A percentile compares a stretch with the other conserved stretches of the same genome.
These are phyloP conservation scores for Drosophila hydei DNA, from an alignment of 1,140 invertebrate species.

Conservation along the genomic window DNA sequence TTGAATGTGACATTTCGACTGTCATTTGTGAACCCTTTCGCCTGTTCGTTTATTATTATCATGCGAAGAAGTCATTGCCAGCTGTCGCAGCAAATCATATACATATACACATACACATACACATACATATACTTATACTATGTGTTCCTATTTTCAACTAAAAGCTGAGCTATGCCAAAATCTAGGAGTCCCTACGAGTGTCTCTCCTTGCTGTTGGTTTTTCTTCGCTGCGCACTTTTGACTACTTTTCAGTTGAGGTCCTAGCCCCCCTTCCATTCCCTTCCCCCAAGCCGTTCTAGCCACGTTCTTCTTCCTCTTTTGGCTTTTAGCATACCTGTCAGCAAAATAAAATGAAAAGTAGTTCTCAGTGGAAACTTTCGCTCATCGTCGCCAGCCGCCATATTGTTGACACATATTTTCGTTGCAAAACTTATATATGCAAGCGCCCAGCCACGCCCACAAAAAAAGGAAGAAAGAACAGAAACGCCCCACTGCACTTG, in stretches of 20 bases:
- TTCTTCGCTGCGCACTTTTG: conserved; percentile 43
- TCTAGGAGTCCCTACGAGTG: conserved; percentile 28
- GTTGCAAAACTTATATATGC: conserved; percentile 52
- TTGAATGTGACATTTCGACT: conserved; percentile 63
- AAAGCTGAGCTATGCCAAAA: conserved; percentile 29
- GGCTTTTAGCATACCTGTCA: conserved; percentile 81
- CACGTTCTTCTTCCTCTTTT: conserved; percentile 54
- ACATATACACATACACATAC: background rate
- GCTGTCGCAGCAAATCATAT: conserved; percentile 67
- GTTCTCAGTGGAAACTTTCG: conserved; percentile 75
- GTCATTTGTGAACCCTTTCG: conserved; percentile 76
- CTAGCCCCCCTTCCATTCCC: background rate
- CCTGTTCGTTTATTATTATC: conserved; percentile 49
- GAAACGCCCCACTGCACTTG: conserved; percentile 56
- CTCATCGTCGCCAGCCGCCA: conserved; percentile 59
- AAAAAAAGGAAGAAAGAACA: conserved; percentile 28
- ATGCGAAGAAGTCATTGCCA: conserved; percentile 74
- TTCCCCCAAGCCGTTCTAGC: background rate
- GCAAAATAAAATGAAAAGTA: conserved; percentile 80
- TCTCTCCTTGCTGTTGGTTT: conserved; percentile 16
- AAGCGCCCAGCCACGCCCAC: conserved; percentile 49
- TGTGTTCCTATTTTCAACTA: background rate
- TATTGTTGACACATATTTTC: conserved; percentile 81
- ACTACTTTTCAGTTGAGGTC: conserved; percentile 38
- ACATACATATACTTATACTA: background rate